These are phyloP conservation scores for Acomys russatus DNA, from an alignment of 2,797 vertebrate genomes.

Conservation along the genomic window DNA sequence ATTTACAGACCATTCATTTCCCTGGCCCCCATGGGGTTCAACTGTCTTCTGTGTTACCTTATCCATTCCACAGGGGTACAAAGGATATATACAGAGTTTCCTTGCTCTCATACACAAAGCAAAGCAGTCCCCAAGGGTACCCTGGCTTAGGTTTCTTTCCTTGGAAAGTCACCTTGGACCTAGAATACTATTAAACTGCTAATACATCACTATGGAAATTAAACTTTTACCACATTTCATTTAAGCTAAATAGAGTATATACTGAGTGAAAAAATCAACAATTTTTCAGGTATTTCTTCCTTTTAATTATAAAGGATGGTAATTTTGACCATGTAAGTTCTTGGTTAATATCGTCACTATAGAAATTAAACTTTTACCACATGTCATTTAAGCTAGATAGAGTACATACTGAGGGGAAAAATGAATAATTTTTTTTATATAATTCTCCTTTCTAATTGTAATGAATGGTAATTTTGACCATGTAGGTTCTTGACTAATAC, in stretches of 20 bases:
- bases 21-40: neutral
- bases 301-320: constrained; percentile 12
- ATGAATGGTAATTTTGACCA: neutral
- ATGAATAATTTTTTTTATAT: constrained; percentile 24
- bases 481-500: neutral
- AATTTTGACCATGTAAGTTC: constrained; percentile 40
- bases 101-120: neutral
- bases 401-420: neutral
- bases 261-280: neutral
- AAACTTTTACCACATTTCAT: neutral
- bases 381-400: constrained; percentile 22
- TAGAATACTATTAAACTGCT: constrained; percentile 22
- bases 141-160: constrained; percentile 29
- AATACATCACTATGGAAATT: constrained; percentile 36
- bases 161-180: constrained; percentile 18
- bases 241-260: constrained; percentile 34
- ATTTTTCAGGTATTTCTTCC: neutral
- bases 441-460: constrained; percentile 36
- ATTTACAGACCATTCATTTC: neutral
- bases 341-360: neutral
- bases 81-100: neutral
- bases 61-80: neutral
- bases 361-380: constrained; percentile 44
- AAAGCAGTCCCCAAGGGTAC: neutral
- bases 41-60: neutral